Conservation (phyloP, 92 coral and sea anemone genomes). For the Galaxea fascicularis region DNA sequence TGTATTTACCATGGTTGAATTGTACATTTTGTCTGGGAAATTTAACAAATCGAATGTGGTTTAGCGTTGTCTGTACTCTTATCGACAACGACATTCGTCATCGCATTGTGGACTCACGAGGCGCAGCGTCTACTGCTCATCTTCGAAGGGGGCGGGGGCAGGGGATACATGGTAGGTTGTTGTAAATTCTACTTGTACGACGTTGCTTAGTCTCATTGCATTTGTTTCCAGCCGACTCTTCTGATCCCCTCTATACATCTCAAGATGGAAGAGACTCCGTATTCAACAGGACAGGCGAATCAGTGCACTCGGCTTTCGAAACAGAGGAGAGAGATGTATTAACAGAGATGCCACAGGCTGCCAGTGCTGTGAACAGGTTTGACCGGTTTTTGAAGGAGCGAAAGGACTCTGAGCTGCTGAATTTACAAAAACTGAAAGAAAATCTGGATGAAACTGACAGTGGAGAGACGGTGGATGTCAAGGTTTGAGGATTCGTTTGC, state of each 20-base stretch:
- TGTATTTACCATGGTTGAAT: too few species aligned
- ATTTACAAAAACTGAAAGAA: conserved; percentile 57
- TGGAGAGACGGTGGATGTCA: conserved; percentile 5
- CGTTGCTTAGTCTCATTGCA: background rate
- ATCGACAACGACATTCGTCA: too few species aligned
- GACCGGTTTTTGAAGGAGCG: conserved; percentile 81
- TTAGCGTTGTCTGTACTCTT: too few species aligned
- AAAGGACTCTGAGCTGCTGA: conserved; percentile 77
- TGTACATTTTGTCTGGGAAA: too few species aligned
- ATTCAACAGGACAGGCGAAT: conserved; percentile 29
- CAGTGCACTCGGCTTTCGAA: background rate
- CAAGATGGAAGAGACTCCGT: conserved; percentile 24
- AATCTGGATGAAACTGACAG: conserved; percentile 22
- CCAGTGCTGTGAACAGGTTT: conserved; percentile 80
- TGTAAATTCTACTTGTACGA: too few species aligned
- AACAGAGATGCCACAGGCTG: conserved; percentile 52
- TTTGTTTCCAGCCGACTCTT: conserved; percentile 5
- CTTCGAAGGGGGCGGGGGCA: too few species aligned
- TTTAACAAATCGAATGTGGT: too few species aligned
- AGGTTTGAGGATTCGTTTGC: background rate
- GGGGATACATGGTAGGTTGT: too few species aligned
- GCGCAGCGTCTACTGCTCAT: too few species aligned
- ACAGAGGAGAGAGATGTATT: conserved; percentile 53
- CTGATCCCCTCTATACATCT: conserved; percentile 23
- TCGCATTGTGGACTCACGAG: too few species aligned